phyloP scores from a whole-genome alignment of 35 echinoderm and acorn worm genomes.

The Anneissia japonica region DNA sequence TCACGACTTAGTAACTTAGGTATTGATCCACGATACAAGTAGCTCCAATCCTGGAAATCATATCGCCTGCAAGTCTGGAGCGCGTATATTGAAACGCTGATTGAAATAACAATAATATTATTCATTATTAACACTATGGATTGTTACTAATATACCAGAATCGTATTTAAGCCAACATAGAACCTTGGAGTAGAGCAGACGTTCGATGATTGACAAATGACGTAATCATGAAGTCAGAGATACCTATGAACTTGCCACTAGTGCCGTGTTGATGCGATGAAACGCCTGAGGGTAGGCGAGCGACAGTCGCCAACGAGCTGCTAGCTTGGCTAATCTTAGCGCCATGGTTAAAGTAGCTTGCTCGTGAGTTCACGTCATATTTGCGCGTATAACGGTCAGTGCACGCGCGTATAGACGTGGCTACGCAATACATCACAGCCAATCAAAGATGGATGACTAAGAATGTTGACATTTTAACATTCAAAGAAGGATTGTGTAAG shows the following conservation, averaged over 20 bases:
- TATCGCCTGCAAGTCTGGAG: neutral
- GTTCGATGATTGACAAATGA: neutral
- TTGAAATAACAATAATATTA: slow-evolving; percentile 1
- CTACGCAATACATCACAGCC: too few relatives aligned
- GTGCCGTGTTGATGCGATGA: neutral
- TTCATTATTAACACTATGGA: neutral
- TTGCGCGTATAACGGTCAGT: too few relatives aligned
- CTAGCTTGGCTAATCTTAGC: neutral
- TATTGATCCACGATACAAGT: neutral
- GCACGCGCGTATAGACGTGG: too few relatives aligned
- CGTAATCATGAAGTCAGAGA: neutral
- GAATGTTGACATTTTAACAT: too few relatives aligned
- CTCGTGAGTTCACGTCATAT: neutral
- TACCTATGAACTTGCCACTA: neutral
- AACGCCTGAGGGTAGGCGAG: neutral
- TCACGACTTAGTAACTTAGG: neutral
- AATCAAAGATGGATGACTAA: too few relatives aligned
- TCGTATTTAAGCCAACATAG: neutral
- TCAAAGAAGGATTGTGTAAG: too few relatives aligned
- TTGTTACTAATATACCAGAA: neutral
- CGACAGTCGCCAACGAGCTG: neutral
- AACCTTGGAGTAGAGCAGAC: neutral
- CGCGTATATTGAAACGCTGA: neutral
- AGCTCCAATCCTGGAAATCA: neutral
- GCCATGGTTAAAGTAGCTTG: neutral